Evolutionary conservation across 2,113 vertebrate species (phyloP).

Genomic region (Nettapus auritus): DNA sequence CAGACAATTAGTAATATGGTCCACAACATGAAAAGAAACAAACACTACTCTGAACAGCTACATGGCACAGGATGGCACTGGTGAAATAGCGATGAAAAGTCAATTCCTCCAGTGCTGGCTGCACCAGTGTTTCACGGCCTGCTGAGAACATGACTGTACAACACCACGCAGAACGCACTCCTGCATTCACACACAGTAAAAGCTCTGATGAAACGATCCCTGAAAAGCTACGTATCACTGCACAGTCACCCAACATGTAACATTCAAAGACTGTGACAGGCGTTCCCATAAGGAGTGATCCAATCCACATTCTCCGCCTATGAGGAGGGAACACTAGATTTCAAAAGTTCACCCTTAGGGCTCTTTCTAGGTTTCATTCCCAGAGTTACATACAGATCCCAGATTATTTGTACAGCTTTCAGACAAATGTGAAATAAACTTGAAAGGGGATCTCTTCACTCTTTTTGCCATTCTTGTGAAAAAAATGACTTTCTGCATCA

Average conservation of each 20-base stretch:
- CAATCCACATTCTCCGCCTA: not conserved
- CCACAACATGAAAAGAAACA: not conserved
- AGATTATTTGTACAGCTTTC: not conserved
- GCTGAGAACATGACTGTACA: rapidly evolving
- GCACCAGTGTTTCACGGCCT: not conserved
- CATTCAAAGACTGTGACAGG: not conserved
- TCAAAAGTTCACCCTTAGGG: not conserved
- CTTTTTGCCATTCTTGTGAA: not conserved
- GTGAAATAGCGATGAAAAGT: not conserved
- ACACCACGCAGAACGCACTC: not conserved
- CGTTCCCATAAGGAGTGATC: not conserved
- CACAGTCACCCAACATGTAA: not conserved
- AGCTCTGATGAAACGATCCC: not conserved
- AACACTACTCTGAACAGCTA: not conserved
- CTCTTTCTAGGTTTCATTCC: not conserved
- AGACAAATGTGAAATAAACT: not conserved
- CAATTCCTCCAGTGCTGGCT: not conserved
- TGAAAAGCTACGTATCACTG: not conserved
- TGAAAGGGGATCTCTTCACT: not conserved
- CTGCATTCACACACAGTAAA: not conserved
- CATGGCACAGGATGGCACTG: not conserved
- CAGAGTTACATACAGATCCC: not conserved
- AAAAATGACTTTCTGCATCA: not conserved
- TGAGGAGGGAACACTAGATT: rapidly evolving
- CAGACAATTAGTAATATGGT: not conserved